Conservation (phyloP, 2,888 invertebrate species). For the Listrodromus nycthemerus region DNA sequence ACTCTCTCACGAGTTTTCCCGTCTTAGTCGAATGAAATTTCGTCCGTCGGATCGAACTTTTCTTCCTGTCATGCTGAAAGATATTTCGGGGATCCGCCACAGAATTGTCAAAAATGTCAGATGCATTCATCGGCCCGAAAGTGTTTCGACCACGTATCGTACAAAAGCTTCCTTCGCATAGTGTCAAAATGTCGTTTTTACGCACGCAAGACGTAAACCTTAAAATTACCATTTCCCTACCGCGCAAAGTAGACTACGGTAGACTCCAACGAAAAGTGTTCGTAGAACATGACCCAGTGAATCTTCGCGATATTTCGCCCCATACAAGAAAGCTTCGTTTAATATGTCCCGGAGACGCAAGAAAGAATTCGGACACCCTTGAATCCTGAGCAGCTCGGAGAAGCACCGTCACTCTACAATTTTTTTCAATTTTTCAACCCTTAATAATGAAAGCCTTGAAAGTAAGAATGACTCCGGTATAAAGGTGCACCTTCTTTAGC, state of each 20-base stretch:
- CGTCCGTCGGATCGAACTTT: background rate
- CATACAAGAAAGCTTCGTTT: background rate
- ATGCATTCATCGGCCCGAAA: too few relatives aligned
- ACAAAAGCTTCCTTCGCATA: too few relatives aligned
- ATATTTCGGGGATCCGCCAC: background rate
- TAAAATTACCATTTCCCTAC: too few relatives aligned
- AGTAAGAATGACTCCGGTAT: background rate
- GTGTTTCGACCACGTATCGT: too few relatives aligned
- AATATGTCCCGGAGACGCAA: background rate
- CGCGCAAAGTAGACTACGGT: too few relatives aligned
- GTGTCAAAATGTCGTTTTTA: too few relatives aligned
- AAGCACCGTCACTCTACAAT: background rate
- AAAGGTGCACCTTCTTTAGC: background rate
- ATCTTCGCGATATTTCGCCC: background rate
- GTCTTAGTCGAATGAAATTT: constrained; percentile 11
- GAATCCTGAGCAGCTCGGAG: background rate
- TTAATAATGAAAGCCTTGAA: background rate
- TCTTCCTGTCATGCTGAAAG: background rate
- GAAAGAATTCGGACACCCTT: background rate
- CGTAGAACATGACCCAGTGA: background rate
- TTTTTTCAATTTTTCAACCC: constrained; percentile 2
- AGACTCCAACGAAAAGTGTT: background rate
- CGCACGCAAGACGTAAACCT: too few relatives aligned
- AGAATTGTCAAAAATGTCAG: too few relatives aligned
- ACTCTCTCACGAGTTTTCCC: background rate